Conservation (phyloP, 2,888 invertebrate genomes). For the Candidula unifasciata region DNA sequence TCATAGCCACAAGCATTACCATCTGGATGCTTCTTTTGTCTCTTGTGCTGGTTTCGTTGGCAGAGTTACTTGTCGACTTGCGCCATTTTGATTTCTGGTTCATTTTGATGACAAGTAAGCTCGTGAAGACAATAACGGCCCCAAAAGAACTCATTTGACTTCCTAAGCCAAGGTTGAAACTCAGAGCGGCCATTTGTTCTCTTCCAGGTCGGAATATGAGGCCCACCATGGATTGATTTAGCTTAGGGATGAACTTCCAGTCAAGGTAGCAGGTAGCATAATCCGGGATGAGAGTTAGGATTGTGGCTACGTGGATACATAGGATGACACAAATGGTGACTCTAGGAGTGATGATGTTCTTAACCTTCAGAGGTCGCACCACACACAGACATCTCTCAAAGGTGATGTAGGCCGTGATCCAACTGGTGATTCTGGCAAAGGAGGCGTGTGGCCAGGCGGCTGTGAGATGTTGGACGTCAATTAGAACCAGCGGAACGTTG, state of each 20-base stretch:
- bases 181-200: slow-evolving; percentile 12
- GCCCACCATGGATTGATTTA: slow-evolving; percentile 32
- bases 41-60: neutral
- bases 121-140: slow-evolving; percentile 14
- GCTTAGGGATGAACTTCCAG: slow-evolving; percentile 23
- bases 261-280: slow-evolving; percentile 11
- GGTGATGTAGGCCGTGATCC: slow-evolving; percentile 12
- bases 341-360: neutral
- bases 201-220: slow-evolving; percentile 1
- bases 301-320: neutral
- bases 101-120: slow-evolving; percentile 6
- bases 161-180: neutral
- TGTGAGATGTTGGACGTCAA: slow-evolving; percentile 21
- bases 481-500: neutral
- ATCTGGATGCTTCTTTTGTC: slow-evolving; percentile 18
- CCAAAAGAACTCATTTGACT: neutral
- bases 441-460: neutral
- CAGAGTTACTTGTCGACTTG: neutral
- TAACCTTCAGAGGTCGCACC: neutral
- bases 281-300: slow-evolving; percentile 23
- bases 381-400: slow-evolving; percentile 24
- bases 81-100: slow-evolving; percentile 29
- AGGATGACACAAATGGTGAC: neutral
- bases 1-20: slow-evolving; percentile 9
- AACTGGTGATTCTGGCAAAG: slow-evolving; percentile 1